phyloP scores from a whole-genome alignment of 2,888 invertebrate species.

The Thumatha senex region DNA sequence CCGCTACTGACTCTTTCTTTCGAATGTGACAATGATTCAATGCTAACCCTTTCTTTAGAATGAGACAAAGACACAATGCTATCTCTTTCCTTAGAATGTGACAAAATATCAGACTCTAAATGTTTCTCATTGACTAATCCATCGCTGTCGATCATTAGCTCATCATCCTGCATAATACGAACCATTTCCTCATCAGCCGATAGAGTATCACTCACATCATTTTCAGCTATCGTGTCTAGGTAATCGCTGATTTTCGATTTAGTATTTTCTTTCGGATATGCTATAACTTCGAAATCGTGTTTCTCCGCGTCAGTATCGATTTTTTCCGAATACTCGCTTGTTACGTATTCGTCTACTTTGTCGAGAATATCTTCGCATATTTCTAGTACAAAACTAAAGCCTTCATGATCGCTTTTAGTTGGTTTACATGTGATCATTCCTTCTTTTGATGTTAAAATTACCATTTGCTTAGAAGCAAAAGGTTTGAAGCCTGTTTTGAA shows the following conservation, averaged over 20 bases:
- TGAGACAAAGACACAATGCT: constrained; percentile 14
- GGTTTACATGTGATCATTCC: constrained; percentile 54
- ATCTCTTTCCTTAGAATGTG: constrained; percentile 1
- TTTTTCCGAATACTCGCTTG: constrained; percentile 11
- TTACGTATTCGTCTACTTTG: constrained; percentile 52
- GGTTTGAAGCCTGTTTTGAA: constrained; percentile 67
- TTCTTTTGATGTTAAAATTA: constrained; percentile 58
- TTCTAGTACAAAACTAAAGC: constrained; percentile 43
- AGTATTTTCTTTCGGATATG: constrained; percentile 36
- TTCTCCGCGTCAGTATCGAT: constrained; percentile 39
- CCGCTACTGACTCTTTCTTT: not conserved
- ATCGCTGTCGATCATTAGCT: constrained; percentile 44
- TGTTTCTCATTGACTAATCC: constrained; percentile 45
- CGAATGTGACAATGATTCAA: too few species aligned
- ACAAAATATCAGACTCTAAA: constrained; percentile 25
- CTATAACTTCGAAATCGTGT: constrained; percentile 62
- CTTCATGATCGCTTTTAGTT: constrained; percentile 27
- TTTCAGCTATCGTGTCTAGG: constrained; percentile 62
- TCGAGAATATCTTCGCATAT: constrained; percentile 56
- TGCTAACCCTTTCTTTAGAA: too few species aligned
- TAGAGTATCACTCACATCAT: constrained; percentile 41
- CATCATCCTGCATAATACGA: constrained; percentile 42
- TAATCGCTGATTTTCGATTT: constrained; percentile 47
- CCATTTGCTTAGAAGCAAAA: constrained; percentile 68
- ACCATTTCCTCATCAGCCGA: constrained; percentile 41